A percentile compares a stretch with the other conserved stretches of the same genome.
These are phyloP conservation scores for Diorhabda sublineata DNA, from an alignment of 1,140 invertebrate species.

Conservation along the genomic window DNA sequence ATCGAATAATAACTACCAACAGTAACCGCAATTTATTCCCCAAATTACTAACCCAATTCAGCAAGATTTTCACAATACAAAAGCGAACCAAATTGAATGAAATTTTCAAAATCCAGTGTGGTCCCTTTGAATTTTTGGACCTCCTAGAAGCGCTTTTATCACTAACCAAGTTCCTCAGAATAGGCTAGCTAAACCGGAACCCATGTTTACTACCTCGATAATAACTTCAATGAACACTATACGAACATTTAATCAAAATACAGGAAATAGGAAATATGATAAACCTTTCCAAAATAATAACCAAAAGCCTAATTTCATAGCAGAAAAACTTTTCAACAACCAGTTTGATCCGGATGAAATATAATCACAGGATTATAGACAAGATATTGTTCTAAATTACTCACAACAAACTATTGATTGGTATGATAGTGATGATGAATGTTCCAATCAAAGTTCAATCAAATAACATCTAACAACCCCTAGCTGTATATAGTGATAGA, in stretches of 20 bases:
- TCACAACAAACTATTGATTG: neutral
- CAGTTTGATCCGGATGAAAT: neutral
- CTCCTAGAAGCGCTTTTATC: no score
- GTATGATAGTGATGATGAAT: neutral
- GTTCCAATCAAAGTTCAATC: neutral
- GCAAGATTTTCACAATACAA: no score
- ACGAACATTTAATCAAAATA: neutral
- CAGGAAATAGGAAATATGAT: neutral
- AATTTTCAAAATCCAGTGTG: no score
- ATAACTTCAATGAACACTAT: neutral
- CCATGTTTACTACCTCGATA: neutral
- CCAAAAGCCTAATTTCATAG: constrained; percentile 7
- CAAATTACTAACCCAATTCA: no score
- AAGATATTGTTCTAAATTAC: no score
- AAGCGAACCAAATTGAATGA: no score
- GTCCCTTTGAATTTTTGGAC: no score
- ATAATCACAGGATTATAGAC: no score
- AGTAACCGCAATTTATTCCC: no score
- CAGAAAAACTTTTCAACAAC: constrained; percentile 2
- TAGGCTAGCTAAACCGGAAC: no score
- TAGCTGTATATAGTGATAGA: neutral
- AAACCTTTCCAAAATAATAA: neutral
- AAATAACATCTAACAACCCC: neutral
- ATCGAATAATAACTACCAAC: no score
- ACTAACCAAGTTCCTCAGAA: no score